Evolutionary conservation across 2,113 vertebrate genomes (phyloP), one percentile per base, ranked within the genome.

Genomic region (Neogale vison): DNA sequence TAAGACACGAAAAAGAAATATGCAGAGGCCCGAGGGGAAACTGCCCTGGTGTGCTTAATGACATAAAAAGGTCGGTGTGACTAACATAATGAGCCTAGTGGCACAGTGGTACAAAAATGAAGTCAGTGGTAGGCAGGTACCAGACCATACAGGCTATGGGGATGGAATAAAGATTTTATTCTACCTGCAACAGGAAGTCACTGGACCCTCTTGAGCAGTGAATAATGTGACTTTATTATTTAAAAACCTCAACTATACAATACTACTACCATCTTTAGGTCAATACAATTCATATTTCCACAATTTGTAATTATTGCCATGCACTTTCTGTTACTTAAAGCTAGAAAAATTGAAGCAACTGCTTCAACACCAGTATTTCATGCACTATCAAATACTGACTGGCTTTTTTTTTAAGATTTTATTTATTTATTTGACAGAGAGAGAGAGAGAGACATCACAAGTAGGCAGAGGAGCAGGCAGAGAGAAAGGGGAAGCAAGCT

Each of bases 191-290:
- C 14, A 87, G 23, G 24, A 96, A 91, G 55, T 14, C 95, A 69
- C 15, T 11, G 50, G 18, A 79, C 0, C 11, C 83, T 67, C 57
- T 50, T 50, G 94, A 65, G 1, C 24, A 79, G 67, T 21, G n/a
- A 85, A 45, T 52, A 34, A 67, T 1, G 29, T 42, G 29, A 74
- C 67, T 1, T n/a, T 4, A 88, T 29, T 6, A 82, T 45, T 94
- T 97, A 74, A 31, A 93, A 93, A 83, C 11, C 39, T 88, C 88
- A 81, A 77, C 81, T 39, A 85, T 9, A 72, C 39, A 92, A 59
- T 50, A 96, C 7, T 10, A 76, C 4, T n/a, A 79, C 21, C 1
- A 0, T 63, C 85, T 81, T 87, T 45, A 65, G 42, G 34, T 65
- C 50, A n/a, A 93, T 2, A 39, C 14, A 93, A 57, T n/a, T 59